Evolutionary conservation across 2,113 vertebrate genomes (phyloP), one percentile per base, ranked within the genome.

Genomic region (Ammodramus savannarum): DNA sequence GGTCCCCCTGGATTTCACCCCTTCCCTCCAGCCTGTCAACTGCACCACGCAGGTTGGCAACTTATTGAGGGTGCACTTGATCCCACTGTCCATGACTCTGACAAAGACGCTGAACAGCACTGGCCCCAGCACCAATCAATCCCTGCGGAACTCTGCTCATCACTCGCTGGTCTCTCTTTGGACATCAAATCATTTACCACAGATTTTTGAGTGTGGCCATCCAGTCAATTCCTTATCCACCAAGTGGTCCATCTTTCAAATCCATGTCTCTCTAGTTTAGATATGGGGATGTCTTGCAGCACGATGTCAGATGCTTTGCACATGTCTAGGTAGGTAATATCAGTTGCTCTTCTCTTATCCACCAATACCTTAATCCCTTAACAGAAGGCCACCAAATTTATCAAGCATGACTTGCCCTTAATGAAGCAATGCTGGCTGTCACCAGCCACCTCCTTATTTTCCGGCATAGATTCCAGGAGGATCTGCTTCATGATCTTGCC

Each of bases 111-210:
- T 55, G 26, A 55, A 41, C 23, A 55, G 16, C 39, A 17, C 25
- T 22, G 21, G 5, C 31, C 31, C 4, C 20, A 31, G 6, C 8
- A 7, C 10, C 8, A 16, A 5, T 19, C 12, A 18, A 2, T 13
- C 12, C 21, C 15, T 87, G 46, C 13, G 20, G n/a, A 87, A 8
- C 6, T 34, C 13, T 0, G 1, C 16, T 79, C 4, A 4, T 19
- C 11, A 31, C 41, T 31, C 13, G 14, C 48, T 34, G 12, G 20
- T 34, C 6, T 43, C 26, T 51, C 39, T 31, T 41, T 63, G 25
- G 25, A 15, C 34, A 48, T 34, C 2, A 3, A 63, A 21, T 48
- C 13, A 39, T 6, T 55, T 17, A 51, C 7, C 5, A 36, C 13
- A 54, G 41, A 25, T 31, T 76, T 78, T 9, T 54, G 48, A 62